Base-by-base conservation (phyloP, 2,888 invertebrate genomes). In the Drosophila trichaetosa region DNA sequence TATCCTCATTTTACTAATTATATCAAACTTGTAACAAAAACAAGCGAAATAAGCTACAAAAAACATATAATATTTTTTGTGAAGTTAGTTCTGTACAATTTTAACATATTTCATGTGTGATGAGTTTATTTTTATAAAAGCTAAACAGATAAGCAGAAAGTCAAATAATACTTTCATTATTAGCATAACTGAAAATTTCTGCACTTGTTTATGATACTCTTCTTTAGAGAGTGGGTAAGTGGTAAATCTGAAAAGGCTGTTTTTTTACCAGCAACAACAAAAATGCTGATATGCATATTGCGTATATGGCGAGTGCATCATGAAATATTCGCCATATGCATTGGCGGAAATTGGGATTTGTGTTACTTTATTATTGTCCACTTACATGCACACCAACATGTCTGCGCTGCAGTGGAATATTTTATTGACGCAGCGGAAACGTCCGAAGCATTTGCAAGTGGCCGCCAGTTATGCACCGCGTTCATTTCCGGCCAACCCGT, bases 331-430 rank as follows among this genome's bases (percentile, higher is more conserved):
- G 49, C 59, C 57, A 65, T 54, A 70, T 87, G 78, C 80, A 85
- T 72, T 76, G 73, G 68, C 84, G 82, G 89, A 85, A 87, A 85
- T 85, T 87, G 85, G 72, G 73, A 89, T 88, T 89, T 88, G 82
- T 69, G 79, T 79, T 74, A 77, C 85, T 85, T 83, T 87, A 89
- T 88, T 88, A 85, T 88, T 83, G 71, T 73, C 58, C 64, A 52
- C 75, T 64, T 59, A 75, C 36, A 49, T 70, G 18, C 29, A 38
- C 21, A 33, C 29, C 18, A 13, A 42, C 11, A 51, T 10, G 38
- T 27, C 42, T 21, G 18, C 13, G 24, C 10, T 58, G 49, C 52
- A 56, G 42, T 71, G 54, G 27, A 24, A 68, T 64, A 73, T 79
- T 80, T 71, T 80, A 80, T 80, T 77, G 73, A 77, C 77, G 68